Conservation (phyloP, 1,140 invertebrate species). For the Akabosia matsudoensis region DNA sequence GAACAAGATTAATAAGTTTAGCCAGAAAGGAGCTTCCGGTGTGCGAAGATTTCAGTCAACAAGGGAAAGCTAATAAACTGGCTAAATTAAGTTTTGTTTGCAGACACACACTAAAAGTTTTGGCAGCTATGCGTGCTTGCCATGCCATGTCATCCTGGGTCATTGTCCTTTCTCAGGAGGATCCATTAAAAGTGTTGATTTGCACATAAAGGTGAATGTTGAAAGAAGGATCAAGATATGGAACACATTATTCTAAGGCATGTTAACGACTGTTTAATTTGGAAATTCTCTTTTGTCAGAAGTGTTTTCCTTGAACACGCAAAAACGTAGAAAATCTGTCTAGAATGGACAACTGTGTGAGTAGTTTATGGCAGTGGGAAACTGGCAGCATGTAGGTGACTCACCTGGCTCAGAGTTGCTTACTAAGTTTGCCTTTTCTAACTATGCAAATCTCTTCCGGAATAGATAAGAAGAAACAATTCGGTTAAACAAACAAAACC, state of each 20-base stretch:
- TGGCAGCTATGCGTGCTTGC: background rate
- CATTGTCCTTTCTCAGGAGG: background rate
- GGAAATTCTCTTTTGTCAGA: background rate
- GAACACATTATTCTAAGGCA: background rate
- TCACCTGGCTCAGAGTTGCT: background rate
- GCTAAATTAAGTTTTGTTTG: background rate
- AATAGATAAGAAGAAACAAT: background rate
- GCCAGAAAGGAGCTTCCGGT: too few species aligned
- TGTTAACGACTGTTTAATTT: background rate
- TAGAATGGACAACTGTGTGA: background rate
- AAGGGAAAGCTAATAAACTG: too few species aligned
- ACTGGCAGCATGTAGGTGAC: background rate
- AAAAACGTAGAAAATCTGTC: background rate
- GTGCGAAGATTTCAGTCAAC: too few species aligned
- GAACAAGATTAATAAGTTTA: too few species aligned
- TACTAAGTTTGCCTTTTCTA: background rate
- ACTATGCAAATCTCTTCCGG: constrained; percentile 15
- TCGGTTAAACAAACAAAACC: background rate
- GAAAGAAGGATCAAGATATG: background rate
- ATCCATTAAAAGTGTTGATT: background rate
- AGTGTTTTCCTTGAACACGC: too few species aligned
- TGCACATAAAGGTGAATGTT: background rate
- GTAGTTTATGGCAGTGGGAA: background rate
- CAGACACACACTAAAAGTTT: background rate
- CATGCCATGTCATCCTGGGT: background rate